phyloP scores from a whole-genome alignment of 2,888 invertebrate species.

The Rhynchonema sp. region DNA sequence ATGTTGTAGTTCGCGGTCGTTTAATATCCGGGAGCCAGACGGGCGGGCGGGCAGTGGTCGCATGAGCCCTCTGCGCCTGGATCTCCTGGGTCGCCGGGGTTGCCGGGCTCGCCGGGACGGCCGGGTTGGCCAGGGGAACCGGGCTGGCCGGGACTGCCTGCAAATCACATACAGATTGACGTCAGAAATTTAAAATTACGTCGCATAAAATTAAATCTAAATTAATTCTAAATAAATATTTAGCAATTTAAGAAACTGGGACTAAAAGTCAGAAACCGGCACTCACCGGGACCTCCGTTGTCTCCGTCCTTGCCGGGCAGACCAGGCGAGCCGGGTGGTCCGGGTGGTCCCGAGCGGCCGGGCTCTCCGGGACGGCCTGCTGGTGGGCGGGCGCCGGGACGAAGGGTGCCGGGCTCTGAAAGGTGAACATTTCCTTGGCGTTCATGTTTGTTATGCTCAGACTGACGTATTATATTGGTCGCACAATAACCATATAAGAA shows the following conservation, averaged over 20 bases:
- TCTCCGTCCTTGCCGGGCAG: conserved; percentile 13
- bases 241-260: too few relatives aligned
- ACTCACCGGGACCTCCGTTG: conserved; percentile 9
- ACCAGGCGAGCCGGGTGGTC: conserved; percentile 11
- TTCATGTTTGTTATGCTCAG: too few relatives aligned
- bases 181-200: too few relatives aligned
- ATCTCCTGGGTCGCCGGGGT: conserved; percentile 7
- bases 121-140: conserved; percentile 5
- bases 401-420: background rate
- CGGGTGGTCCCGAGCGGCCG: conserved; percentile 13
- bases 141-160: background rate
- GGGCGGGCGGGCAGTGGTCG: conserved; percentile 24
- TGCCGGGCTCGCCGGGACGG: conserved; percentile 4
- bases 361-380: conserved; percentile 14
- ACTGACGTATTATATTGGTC: too few relatives aligned
- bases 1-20: too few relatives aligned
- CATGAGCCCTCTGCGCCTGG: conserved; percentile 22
- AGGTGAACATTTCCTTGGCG: too few relatives aligned
- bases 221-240: too few relatives aligned
- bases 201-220: too few relatives aligned
- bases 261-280: too few relatives aligned
- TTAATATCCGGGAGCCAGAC: conserved; percentile 21
- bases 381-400: conserved; percentile 11
- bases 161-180: too few relatives aligned
- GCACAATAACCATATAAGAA: too few relatives aligned